Conservation (phyloP, 2,888 invertebrate genomes). For the Plusia festucae region DNA sequence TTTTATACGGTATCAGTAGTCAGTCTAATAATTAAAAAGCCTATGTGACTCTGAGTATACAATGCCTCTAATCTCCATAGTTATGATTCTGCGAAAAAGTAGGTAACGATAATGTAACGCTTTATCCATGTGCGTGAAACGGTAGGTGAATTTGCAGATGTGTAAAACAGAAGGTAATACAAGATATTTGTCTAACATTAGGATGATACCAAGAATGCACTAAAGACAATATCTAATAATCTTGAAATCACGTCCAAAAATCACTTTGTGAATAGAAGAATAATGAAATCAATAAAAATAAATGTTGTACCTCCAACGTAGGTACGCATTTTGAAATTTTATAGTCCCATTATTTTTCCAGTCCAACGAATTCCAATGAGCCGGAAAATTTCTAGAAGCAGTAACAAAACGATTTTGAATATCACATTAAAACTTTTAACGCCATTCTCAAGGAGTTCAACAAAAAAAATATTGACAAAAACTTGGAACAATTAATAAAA, state of each 20-base stretch:
- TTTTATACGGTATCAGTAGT: too few species aligned
- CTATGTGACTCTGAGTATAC: too few species aligned
- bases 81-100: too few species aligned
- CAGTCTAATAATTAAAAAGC: too few species aligned
- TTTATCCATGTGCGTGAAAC: too few species aligned
- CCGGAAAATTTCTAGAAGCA: constrained; percentile 25
- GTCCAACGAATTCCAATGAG: constrained; percentile 26
- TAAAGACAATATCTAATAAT: too few species aligned
- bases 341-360: constrained; percentile 24
- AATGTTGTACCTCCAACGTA: background rate
- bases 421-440: constrained; percentile 44
- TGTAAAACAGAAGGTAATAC: too few species aligned
- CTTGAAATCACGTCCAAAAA: background rate
- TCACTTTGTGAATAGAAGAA: background rate
- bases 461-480: constrained; percentile 40
- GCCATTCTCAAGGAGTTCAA: constrained; percentile 14
- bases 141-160: too few species aligned
- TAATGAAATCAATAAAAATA: background rate
- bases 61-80: too few species aligned
- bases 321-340: constrained; percentile 22
- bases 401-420: constrained; percentile 8
- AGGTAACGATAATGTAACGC: too few species aligned
- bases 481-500: constrained; percentile 50
- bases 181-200: too few species aligned
- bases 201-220: too few species aligned